Evolutionary conservation across 1,140 invertebrate species (phyloP), one percentile per base, ranked within the genome.

Genomic region (Apolygus lucorum): DNA sequence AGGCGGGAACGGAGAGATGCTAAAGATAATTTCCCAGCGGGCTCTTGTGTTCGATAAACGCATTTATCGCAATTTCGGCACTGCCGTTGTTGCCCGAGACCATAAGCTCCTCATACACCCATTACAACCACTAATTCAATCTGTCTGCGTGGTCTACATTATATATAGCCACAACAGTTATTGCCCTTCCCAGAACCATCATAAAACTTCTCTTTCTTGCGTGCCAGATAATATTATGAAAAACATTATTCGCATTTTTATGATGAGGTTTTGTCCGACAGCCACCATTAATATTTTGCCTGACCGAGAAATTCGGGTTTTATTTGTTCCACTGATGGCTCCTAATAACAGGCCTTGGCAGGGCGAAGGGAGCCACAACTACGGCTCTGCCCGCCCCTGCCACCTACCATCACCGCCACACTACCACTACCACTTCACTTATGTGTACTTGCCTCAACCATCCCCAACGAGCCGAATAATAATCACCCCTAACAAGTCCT

Each of bases 191-290:
- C n/a, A 68, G 70, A 71, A 71, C 22, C 21, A 22, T 34, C 70
- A 62, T 71, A 71, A 71, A 70, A 70, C 34, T n/a, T 29, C 26
- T 49, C 65, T 14, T 62, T 62, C 14, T 64, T 64, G 70, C 70
- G 65, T 71, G 70, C 64, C 70, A 54, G 42, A 67, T 71, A 71
- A 71, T 71, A 67, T 67, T 71, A 71, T 67, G 70, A 71, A 71
- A 68, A 71, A 71, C 52, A 66, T 70, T 59, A 70, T 66, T 67
- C 65, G 54, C 65, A 67, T 71, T 71, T 71, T 71, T 71, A 67
- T 71, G 64, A 67, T 71, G 62, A 59, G 52, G 62, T 26, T 29
- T 29, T 17, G 52, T 22, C 27, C 13, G 27, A 28, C 54, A 29
- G 24, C 54, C 54, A n/a, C 54, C 54, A 62, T 62, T 62, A 62